Conservation (phyloP, 1,140 invertebrate species). For the Cydia strobilella region DNA sequence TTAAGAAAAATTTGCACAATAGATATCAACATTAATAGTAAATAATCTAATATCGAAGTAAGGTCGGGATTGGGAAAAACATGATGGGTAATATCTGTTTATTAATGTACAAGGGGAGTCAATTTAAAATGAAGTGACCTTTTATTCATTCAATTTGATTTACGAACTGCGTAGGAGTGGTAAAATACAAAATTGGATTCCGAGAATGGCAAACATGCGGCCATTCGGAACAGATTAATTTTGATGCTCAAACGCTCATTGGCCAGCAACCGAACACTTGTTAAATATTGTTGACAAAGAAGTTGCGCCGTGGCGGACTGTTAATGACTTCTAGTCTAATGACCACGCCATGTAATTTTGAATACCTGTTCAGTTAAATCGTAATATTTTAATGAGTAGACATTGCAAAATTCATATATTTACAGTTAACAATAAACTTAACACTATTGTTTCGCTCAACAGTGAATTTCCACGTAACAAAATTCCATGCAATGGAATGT, state of each 20-base stretch:
- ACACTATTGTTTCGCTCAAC: constrained; percentile 1
- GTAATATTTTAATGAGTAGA: not conserved
- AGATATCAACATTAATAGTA: not conserved
- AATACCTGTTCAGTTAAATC: not conserved
- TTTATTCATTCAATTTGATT: constrained; percentile 47
- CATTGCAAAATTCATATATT: not conserved
- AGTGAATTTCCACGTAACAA: constrained; percentile 32
- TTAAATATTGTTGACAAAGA: not conserved
- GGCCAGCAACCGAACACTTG: constrained; percentile 10
- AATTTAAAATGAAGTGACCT: constrained; percentile 41
- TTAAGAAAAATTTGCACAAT: not conserved
- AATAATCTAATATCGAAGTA: not conserved
- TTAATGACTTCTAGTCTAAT: not conserved
- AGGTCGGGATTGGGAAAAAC: not conserved
- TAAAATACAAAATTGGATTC: constrained; percentile 69
- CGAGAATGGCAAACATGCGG: constrained; percentile 58
- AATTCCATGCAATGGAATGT: constrained; percentile 45
- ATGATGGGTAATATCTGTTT: constrained; percentile 3
- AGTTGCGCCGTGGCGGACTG: not conserved
- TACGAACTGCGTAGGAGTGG: constrained; percentile 61
- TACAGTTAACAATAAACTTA: constrained; percentile 2
- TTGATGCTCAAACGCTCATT: constrained; percentile 43
- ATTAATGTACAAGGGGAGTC: constrained; percentile 1
- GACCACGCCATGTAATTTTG: not conserved
- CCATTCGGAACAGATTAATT: constrained; percentile 57